These are phyloP conservation scores for Aromia moschata DNA, from an alignment of 2,888 invertebrate genomes.

Conservation along the genomic window DNA sequence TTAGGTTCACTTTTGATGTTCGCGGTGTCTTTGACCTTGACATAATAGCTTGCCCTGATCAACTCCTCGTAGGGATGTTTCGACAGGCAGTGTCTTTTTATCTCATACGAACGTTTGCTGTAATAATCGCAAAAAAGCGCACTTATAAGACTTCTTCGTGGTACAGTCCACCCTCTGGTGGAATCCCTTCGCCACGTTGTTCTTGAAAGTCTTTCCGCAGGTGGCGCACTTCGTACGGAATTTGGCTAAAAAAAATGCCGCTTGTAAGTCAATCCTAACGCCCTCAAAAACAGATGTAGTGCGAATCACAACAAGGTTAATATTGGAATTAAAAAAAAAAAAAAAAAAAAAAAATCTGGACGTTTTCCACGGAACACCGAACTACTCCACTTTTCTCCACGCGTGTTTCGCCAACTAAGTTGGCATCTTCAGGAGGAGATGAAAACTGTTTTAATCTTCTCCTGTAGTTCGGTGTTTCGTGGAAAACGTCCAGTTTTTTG, in stretches of 20 bases:
- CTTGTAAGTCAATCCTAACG: not conserved
- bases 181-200: not conserved
- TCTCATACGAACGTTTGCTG: conserved; percentile 15
- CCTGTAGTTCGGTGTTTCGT: too few species aligned
- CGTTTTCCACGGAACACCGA: not conserved
- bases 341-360: not conserved
- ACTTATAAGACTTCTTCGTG: conserved; percentile 17
- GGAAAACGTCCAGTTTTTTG: not conserved
- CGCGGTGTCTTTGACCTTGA: conserved; percentile 3
- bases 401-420: not conserved
- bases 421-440: too few species aligned
- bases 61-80: conserved; percentile 11
- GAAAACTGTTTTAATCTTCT: too few species aligned
- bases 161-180: conserved; percentile 18
- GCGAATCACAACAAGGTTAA: not conserved
- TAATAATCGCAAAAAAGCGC: conserved; percentile 13
- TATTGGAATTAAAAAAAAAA: too few species aligned
- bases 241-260: too few species aligned
- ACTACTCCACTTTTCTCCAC: not conserved
- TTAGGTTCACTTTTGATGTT: too few species aligned
- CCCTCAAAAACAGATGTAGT: not conserved
- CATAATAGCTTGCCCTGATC: conserved; percentile 3
- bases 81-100: conserved; percentile 11
- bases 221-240: conserved; percentile 6
- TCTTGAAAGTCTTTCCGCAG: conserved; percentile 17